Base-by-base conservation (phyloP, 2,888 invertebrate genomes). In the Eristalis tenax region DNA sequence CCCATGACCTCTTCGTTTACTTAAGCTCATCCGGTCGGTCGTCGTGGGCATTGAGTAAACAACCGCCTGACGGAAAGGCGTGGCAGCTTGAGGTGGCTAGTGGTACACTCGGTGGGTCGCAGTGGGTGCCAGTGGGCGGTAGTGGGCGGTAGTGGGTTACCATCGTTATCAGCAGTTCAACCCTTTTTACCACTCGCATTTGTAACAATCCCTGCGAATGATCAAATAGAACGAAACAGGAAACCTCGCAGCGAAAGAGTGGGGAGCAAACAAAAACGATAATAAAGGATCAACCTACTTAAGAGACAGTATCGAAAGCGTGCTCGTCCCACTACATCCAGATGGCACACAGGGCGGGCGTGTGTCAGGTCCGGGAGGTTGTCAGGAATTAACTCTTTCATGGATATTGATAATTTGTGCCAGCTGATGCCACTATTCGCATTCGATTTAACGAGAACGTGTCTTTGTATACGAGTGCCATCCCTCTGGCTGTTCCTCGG, bases 341-440 rank as follows among this genome's bases (percentile, higher is more conserved):
- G 43, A n/a, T 38, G 22, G 56, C 56, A 28, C 22, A 8, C 26
- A 4, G 68, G 38, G 43, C 40, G 66, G 61, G 32, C 50, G 50
- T 50, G 50, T 50, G 18, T 50, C 50, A 18, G 50, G 50, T 18
- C 22, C 26, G 26, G n/a, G 28, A 22, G 40, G 18, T 66, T 75
- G 68, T 57, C 65, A 76, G 69, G 76, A 83, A 83, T 83, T 87
- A 87, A 87, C 83, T 87, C 87, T 69, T 87, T 87, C 87, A 83
- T 83, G 76, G 79, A 80, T 87, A 87, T 83, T 80, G 87, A 83
- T 87, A 87, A 80, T 79, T 83, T 83, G 79, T 57, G 71, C 83
- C 87, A 83, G 68, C 79, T 87, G 87, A 83, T 83, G 78, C 85
- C 85, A 64, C 70, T 65, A 69, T 85, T 50, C 28, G 66, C 76